Evolutionary conservation across 1,140 invertebrate genomes (phyloP).

Genomic region (Lordiphosa collinella): DNA sequence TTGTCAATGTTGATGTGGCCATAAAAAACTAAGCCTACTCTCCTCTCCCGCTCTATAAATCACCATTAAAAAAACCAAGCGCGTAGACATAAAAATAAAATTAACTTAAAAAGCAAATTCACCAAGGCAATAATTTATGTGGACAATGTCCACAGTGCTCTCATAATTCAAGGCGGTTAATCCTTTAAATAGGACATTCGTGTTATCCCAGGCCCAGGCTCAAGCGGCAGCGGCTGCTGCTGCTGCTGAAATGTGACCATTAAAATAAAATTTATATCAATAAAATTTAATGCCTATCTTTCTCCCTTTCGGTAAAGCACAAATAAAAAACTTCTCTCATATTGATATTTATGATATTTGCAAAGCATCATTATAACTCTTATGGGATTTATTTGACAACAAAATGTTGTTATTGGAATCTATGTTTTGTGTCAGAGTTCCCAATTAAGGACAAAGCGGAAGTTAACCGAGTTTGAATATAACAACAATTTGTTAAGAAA

Average conservation of each 20-base stretch:
- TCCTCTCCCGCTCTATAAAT: slow-evolving; percentile 45
- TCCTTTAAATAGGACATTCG: slow-evolving; percentile 78
- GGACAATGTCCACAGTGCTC: slow-evolving; percentile 34
- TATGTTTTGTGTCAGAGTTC: slow-evolving; percentile 4
- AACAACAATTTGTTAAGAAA: too few species aligned
- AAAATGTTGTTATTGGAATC: neutral
- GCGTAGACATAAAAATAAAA: slow-evolving; percentile 75
- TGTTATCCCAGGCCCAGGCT: slow-evolving; percentile 49
- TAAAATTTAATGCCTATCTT: slow-evolving; percentile 50
- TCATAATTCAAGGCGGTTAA: slow-evolving; percentile 72
- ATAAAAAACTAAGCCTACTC: slow-evolving; percentile 58
- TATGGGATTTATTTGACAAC: slow-evolving; percentile 54
- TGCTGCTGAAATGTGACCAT: slow-evolving; percentile 52
- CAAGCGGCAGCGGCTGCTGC: slow-evolving; percentile 11
- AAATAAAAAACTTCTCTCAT: slow-evolving; percentile 45
- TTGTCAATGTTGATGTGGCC: slow-evolving; percentile 71
- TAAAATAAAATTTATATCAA: slow-evolving; percentile 77
- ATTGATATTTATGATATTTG: slow-evolving; percentile 77
- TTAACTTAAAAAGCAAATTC: slow-evolving; percentile 79
- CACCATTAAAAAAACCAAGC: slow-evolving; percentile 71
- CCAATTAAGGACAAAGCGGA: too few species aligned
- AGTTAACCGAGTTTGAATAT: too few species aligned
- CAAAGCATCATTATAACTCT: slow-evolving; percentile 61
- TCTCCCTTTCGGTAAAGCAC: neutral
- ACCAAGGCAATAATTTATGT: slow-evolving; percentile 61